Conservation (phyloP, 2,888 invertebrate genomes). For the Scrobipalpa costella region DNA sequence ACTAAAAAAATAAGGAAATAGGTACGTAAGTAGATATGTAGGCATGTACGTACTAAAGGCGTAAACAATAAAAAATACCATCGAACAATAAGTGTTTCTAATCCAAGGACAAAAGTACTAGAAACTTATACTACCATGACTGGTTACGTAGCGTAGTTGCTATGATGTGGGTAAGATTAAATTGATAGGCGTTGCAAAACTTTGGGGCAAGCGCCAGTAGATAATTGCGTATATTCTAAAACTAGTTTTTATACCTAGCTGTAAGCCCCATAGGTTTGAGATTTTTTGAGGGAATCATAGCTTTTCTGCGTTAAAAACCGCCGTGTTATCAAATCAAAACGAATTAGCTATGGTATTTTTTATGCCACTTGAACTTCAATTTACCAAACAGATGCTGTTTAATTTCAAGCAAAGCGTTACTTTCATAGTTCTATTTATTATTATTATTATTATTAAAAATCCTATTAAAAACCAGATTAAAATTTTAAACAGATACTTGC, state of each 20-base stretch:
- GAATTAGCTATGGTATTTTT: too few relatives aligned
- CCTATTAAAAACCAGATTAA: too few relatives aligned
- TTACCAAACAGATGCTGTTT: too few relatives aligned
- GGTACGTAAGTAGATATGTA: neutral
- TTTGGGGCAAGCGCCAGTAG: neutral
- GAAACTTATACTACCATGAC: neutral
- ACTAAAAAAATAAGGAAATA: neutral
- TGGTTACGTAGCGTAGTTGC: neutral
- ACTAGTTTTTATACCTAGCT: neutral
- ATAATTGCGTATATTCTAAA: neutral
- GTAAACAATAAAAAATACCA: constrained; percentile 1
- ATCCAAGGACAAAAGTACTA: neutral
- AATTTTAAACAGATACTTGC: too few relatives aligned
- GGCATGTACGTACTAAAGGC: neutral
- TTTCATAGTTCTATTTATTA: too few relatives aligned
- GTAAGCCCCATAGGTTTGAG: neutral
- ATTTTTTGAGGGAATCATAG: too few relatives aligned
- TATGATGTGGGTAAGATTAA: neutral
- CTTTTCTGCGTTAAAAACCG: too few relatives aligned
- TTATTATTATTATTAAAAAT: too few relatives aligned
- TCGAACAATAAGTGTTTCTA: constrained; percentile 4
- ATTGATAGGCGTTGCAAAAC: constrained; percentile 5
- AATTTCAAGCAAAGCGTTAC: too few relatives aligned
- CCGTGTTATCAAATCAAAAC: too few relatives aligned
- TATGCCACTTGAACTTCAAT: too few relatives aligned